Evolutionary conservation across 1,140 invertebrate species (phyloP).

Genomic region (Papilio helenus): DNA sequence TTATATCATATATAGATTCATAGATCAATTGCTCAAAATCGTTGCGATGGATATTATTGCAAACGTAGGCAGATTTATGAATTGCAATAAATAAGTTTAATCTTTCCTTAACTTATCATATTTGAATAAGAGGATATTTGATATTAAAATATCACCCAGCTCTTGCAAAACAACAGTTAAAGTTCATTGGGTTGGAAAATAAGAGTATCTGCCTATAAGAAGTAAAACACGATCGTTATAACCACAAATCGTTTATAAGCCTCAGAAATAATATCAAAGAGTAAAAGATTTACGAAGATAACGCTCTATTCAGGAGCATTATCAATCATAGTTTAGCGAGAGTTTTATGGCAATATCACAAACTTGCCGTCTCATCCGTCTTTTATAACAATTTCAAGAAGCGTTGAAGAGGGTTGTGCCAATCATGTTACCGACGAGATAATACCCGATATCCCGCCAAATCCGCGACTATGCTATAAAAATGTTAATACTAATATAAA

Average conservation of each 20-base stretch:
- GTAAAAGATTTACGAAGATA: constrained; percentile 48
- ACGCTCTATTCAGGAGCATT: constrained; percentile 62
- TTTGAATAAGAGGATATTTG: neutral
- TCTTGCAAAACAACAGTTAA: neutral
- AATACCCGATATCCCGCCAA: constrained; percentile 31
- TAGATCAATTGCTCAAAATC: too few relatives aligned
- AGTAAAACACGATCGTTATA: constrained; percentile 55
- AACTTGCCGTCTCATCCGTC: constrained; percentile 66
- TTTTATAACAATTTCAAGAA: constrained; percentile 60
- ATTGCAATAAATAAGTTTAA: too few relatives aligned
- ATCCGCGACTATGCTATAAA: constrained; percentile 33
- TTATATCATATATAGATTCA: too few relatives aligned
- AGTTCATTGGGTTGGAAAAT: neutral
- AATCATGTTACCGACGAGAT: constrained; percentile 53
- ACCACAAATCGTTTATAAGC: constrained; percentile 67
- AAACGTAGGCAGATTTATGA: too few relatives aligned
- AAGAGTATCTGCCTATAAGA: constrained; percentile 4
- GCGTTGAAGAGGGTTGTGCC: constrained; percentile 60
- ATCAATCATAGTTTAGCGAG: constrained; percentile 75
- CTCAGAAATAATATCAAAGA: constrained; percentile 50
- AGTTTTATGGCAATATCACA: constrained; percentile 67
- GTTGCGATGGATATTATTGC: too few relatives aligned
- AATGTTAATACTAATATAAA: constrained; percentile 35
- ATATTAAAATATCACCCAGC: neutral
- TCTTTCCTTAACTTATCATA: neutral